These are phyloP conservation scores for Ammospiza nelsoni DNA, from an alignment of 2,113 vertebrate species.

Conservation along the genomic window DNA sequence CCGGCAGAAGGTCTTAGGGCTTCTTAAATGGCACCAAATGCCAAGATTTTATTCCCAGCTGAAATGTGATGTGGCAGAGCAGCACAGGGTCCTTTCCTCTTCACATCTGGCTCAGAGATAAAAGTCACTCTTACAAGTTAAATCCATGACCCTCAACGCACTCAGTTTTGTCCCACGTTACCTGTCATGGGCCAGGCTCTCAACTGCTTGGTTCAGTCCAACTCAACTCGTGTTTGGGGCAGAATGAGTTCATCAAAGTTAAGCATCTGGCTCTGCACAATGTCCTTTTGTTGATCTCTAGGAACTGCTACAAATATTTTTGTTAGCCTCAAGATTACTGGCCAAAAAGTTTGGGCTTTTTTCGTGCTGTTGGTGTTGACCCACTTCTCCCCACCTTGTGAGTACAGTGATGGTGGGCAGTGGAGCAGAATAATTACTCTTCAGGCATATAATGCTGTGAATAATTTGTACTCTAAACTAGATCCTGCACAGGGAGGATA, in stretches of 20 bases:
- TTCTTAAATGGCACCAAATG: background rate
- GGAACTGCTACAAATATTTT: background rate
- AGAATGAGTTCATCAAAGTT: background rate
- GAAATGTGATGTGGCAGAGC: background rate
- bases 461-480: background rate
- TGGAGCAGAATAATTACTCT: background rate
- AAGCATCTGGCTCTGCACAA: background rate
- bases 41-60: background rate
- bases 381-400: background rate
- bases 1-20: background rate
- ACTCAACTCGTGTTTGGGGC: background rate
- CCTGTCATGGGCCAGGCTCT: rapidly evolving
- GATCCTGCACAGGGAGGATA: background rate
- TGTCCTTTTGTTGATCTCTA: background rate
- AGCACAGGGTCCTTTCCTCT: background rate
- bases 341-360: rapidly evolving
- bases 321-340: background rate
- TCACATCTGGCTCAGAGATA: background rate
- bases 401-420: background rate
- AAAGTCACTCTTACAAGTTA: background rate
- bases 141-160: rapidly evolving
- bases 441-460: background rate
- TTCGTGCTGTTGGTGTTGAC: background rate
- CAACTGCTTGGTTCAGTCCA: background rate
- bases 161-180: background rate